Base-by-base conservation (phyloP, 1,140 invertebrate genomes). In the Lepidostoma basale region DNA sequence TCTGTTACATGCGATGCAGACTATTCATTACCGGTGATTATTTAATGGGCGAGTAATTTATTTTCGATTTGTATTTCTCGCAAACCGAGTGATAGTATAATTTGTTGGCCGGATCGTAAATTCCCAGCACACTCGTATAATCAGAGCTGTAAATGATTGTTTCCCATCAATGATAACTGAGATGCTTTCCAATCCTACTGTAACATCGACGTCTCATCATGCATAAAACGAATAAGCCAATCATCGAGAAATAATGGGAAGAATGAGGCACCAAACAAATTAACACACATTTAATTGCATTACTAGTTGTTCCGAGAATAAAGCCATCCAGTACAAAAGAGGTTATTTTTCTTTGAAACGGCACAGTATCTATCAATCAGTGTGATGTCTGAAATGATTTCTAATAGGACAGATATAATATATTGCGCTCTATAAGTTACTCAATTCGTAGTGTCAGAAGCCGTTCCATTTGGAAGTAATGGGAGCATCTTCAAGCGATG, bases 391-490 rank as follows among this genome's bases (percentile, higher is more conserved):
- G 22, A 26, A 49, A 49, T 23, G 45, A 23, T 49, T 49, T 49
- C 14, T 23, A 49, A 25, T 26, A 12, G 12, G 45, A 49, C 45
- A 49, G 45, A 10, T 25, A 49, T n/a, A n/a, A n/a, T n/a, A 49
- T 49, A 49, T 49, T 49, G 22, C 45, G 25, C 12, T 23, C 45
- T 5, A 49, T 49, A 49, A 49, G 25, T 49, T 23, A 49, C 23
- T 49, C 23, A 49, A 49, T 49, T n/a, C n/a, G 9, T 49, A 12
- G 45, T 49, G 45, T 49, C 22, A 49, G 45, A 49, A 49, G 45
- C 6, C 23, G 22, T 36, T 36, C 14, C 33, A n/a, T 26, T 10
- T 49, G n/a, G 18, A 49, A 49, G n/a, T 49, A 49, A 49, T 3
- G 2, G 25, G 45, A 49, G 45, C 45, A 26, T 26, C 45, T 23